Percentiles rank a stretch among this genome's conserved stretches.
These are phyloP conservation scores for Aphrocallistes beatrix DNA, from an alignment of 37 sponge, comb jelly and placozoan genomes.

Conservation along the genomic window DNA sequence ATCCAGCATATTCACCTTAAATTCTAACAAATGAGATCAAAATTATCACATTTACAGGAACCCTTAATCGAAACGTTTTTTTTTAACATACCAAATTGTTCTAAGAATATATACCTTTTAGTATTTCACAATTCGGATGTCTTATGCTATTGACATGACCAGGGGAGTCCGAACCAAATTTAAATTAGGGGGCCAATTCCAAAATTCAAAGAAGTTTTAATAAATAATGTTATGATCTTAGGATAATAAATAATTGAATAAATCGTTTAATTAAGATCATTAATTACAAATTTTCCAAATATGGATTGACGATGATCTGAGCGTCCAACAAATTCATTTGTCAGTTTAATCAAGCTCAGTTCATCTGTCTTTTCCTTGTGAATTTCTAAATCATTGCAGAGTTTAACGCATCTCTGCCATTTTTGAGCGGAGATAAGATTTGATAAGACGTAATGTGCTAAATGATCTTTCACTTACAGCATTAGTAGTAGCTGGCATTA, in stretches of 20 bases:
- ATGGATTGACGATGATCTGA: background rate
- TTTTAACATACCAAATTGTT: no score
- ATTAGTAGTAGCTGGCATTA: background rate
- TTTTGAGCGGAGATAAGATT: background rate
- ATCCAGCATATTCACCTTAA: no score
- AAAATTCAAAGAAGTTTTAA: background rate
- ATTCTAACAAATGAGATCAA: no score
- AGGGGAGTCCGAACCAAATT: background rate
- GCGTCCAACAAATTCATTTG: no score
- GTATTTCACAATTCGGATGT: no score
- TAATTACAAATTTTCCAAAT: background rate
- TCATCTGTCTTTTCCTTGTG: background rate
- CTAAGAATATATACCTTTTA: no score
- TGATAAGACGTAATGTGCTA: background rate
- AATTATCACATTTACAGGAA: no score
- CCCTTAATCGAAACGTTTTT: no score
- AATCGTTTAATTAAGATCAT: background rate
- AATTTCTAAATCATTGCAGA: background rate
- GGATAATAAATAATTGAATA: background rate
- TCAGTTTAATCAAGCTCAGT: background rate
- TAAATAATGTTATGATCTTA: background rate
- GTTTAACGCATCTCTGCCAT: background rate
- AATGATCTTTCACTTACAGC: background rate
- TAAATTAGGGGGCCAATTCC: background rate
- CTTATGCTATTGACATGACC: background rate